These are phyloP conservation scores for Argopecten irradians DNA, from an alignment of 1,140 invertebrate species.

Conservation along the genomic window DNA sequence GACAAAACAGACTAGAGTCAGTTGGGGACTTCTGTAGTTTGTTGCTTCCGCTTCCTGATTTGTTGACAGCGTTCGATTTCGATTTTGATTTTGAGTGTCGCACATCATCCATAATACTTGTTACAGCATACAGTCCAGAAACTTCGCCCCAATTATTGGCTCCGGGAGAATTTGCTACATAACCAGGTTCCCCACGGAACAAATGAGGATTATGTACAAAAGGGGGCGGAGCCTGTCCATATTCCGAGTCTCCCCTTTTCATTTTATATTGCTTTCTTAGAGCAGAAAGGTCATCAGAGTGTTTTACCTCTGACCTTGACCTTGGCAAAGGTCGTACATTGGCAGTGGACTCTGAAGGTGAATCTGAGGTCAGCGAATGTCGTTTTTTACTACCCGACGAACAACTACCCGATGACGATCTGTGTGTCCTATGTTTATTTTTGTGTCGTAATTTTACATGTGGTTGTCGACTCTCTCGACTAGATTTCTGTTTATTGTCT, in stretches of 20 bases:
- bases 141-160: not conserved
- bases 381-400: not conserved
- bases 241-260: not conserved
- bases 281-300: not conserved
- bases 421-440: not conserved
- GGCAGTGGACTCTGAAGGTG: not conserved
- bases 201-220: not conserved
- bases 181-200: not conserved
- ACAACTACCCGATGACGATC: not conserved
- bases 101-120: not conserved
- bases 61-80: not conserved
- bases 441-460: not conserved
- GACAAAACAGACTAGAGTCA: conserved; percentile 1
- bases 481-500: not conserved
- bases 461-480: not conserved
- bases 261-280: not conserved
- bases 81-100: conserved; percentile 1
- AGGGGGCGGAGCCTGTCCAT: not conserved
- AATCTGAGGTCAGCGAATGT: not conserved
- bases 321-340: not conserved
- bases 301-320: not conserved
- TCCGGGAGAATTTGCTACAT: not conserved
- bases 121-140: not conserved
- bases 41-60: conserved; percentile 1
- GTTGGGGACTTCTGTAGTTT: not conserved